Evolutionary conservation across 2,888 invertebrate species (phyloP).

Genomic region (Netelia inedita): DNA sequence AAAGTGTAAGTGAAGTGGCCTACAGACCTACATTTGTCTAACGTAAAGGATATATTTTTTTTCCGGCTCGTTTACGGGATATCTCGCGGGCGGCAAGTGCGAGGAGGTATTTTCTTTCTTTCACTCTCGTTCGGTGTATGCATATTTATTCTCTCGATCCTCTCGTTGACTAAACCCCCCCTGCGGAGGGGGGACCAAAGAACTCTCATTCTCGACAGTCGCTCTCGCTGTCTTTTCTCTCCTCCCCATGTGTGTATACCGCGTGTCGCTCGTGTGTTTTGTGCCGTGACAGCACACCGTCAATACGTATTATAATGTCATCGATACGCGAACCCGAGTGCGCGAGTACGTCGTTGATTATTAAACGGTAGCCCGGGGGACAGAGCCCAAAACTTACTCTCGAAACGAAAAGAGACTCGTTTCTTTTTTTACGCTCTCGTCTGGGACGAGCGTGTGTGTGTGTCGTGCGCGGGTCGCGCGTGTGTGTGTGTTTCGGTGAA

Average conservation of each 20-base stretch:
- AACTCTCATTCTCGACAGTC: slow-evolving; percentile 40
- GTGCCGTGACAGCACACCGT: slow-evolving; percentile 34
- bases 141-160: slow-evolving; percentile 3
- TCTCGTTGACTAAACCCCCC: slow-evolving; percentile 8
- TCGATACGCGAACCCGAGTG: slow-evolving; percentile 57
- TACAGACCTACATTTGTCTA: slow-evolving; percentile 94
- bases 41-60: slow-evolving; percentile 82
- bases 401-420: not conserved
- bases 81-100: slow-evolving; percentile 36
- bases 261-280: not conserved
- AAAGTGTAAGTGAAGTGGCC: slow-evolving; percentile 95
- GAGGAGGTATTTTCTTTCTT: slow-evolving; percentile 23
- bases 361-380: slow-evolving; percentile 17
- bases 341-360: slow-evolving; percentile 46
- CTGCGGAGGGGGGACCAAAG: slow-evolving; percentile 29
- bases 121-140: slow-evolving; percentile 12
- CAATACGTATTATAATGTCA: slow-evolving; percentile 54
- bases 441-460: not conserved
- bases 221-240: slow-evolving; percentile 27
- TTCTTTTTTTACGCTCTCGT: not conserved
- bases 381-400: slow-evolving; percentile 3
- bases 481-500: not conserved
- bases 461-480: not conserved
- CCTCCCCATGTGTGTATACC: slow-evolving; percentile 12
- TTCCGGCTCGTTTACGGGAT: not conserved